Conservation (phyloP, 1,140 invertebrate species). For the Drosophila ambigua region DNA sequence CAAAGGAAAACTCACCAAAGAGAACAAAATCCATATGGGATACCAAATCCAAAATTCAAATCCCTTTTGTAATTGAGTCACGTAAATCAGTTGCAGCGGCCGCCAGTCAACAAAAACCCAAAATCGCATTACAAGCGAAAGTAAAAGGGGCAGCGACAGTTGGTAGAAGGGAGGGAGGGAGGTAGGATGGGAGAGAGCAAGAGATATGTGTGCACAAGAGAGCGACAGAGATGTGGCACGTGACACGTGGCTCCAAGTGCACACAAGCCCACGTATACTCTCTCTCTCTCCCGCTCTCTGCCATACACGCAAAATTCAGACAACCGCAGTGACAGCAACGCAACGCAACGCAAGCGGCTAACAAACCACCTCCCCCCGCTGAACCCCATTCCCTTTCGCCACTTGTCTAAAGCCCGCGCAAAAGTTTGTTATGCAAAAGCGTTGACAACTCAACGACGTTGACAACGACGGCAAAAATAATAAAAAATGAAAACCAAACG, state of each 20-base stretch:
- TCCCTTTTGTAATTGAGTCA: slow-evolving; percentile 75
- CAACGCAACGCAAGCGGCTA: slow-evolving; percentile 7
- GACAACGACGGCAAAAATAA: slow-evolving; percentile 31
- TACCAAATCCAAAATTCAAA: slow-evolving; percentile 43
- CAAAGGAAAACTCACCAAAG: neutral
- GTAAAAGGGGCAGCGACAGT: slow-evolving; percentile 9
- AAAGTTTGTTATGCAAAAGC: slow-evolving; percentile 56
- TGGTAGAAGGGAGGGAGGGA: too few species aligned
- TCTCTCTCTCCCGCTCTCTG: too few species aligned
- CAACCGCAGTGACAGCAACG: slow-evolving; percentile 48
- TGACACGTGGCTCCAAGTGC: slow-evolving; percentile 27
- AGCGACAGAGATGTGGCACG: slow-evolving; percentile 22
- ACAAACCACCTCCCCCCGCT: neutral
- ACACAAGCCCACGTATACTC: neutral
- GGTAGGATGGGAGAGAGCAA: neutral
- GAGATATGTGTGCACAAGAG: neutral
- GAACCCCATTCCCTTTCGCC: neutral
- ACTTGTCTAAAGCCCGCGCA: slow-evolving; percentile 37
- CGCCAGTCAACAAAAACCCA: slow-evolving; percentile 41
- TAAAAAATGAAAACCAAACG: slow-evolving; percentile 22
- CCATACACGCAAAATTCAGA: slow-evolving; percentile 35
- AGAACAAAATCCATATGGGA: neutral
- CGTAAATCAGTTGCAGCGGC: slow-evolving; percentile 64
- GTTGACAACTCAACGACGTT: slow-evolving; percentile 55
- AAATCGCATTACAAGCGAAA: slow-evolving; percentile 55